Evolutionary conservation across 2,888 invertebrate species (phyloP), one percentile per base, ranked within the genome.

Genomic region (Dorcus hopei): DNA sequence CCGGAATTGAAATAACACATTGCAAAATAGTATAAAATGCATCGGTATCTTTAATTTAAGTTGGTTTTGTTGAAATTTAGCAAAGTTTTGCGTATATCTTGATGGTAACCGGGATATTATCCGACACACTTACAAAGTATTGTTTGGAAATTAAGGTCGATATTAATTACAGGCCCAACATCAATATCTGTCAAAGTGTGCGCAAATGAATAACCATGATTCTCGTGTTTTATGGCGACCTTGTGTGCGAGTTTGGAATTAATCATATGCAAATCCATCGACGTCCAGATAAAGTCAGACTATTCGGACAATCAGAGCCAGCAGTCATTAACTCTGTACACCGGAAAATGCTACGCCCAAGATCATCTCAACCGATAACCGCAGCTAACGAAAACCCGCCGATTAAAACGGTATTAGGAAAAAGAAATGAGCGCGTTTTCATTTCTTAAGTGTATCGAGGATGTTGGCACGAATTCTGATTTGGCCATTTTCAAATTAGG

Each of bases 231-330:
- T 49, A 49, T 33, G 38, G 49, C 49, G 38, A 68, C 65, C 66
- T 72, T 66, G 74, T 73, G 71, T 74, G 72, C 66, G 59, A 67
- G 65, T 62, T 61, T 61, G 58, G 68, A 68, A 74, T 74, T 74
- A 74, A 74, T 74, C 74, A 73, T 71, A 74, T 74, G 74, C 71
- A 74, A 74, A 74, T 74, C 65, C 63, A 59, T 49, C 58, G 63
- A 66, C 67, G 59, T 54, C 63, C 52, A 65, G 61, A 61, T 65
- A 63, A 64, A 52, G 52, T 57, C 56, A 33, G 49, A 52, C 51
- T 57, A 63, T 59, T 65, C 50, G 65, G 59, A 62, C 64, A 62
- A 60, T 62, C 61, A 58, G 60, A 62, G 42, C 51, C 56, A 58
- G 53, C 52, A 33, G 26, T 58, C 60, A 62, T 61, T 61, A 61